Evolutionary conservation across 1,140 invertebrate genomes (phyloP).

Genomic region (Parapsyche elsis): DNA sequence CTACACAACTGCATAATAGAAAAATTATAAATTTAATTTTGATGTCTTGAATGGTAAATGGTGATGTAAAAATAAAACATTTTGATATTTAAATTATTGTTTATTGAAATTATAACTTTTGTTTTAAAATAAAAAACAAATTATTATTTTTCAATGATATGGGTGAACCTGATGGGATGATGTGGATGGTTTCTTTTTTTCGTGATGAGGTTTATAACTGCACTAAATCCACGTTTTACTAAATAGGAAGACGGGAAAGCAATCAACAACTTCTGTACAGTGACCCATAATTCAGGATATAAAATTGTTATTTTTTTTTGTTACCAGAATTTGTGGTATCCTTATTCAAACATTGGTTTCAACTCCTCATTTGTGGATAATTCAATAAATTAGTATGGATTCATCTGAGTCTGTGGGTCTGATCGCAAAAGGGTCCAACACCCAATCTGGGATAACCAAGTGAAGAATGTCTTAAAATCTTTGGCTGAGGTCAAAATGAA

Average conservation of each 20-base stretch:
- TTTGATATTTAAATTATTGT: too few species aligned
- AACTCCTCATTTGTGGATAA: slow-evolving; percentile 53
- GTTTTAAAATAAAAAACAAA: too few species aligned
- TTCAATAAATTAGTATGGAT: slow-evolving; percentile 48
- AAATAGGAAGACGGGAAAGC: slow-evolving; percentile 50
- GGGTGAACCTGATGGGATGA: too few species aligned
- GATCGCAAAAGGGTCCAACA: slow-evolving; percentile 48
- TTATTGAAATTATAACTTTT: too few species aligned
- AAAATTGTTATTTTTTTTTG: slow-evolving; percentile 49
- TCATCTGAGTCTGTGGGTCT: slow-evolving; percentile 38
- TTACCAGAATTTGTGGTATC: slow-evolving; percentile 50
- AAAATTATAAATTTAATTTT: too few species aligned
- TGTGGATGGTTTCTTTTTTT: slow-evolving; percentile 46
- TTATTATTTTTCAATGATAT: too few species aligned
- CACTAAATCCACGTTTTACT: slow-evolving; percentile 52
- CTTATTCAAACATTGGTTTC: slow-evolving; percentile 52
- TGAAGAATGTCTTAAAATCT: slow-evolving; percentile 54
- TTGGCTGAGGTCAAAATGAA: slow-evolving; percentile 48
- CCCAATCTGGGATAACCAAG: slow-evolving; percentile 51
- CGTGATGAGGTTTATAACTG: slow-evolving; percentile 46
- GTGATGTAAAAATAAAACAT: too few species aligned
- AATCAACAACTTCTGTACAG: slow-evolving; percentile 50
- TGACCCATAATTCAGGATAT: slow-evolving; percentile 51
- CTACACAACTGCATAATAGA: too few species aligned
- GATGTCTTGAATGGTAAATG: too few species aligned